Base-by-base conservation (phyloP, 2,888 invertebrate species). In the Hecatera dysodea region DNA sequence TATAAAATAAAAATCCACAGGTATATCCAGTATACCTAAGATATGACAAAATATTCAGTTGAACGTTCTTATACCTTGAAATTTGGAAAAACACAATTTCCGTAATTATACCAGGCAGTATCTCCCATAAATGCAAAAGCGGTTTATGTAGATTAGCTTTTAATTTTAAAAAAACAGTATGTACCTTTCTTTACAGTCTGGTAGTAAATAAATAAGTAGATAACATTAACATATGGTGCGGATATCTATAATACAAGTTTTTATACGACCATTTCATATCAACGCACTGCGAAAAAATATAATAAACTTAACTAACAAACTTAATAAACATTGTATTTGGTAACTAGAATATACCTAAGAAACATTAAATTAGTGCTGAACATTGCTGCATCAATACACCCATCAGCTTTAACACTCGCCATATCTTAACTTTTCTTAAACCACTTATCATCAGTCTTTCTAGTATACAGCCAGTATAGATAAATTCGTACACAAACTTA, bases 371-470 rank as follows among this genome's bases (percentile, higher is more conserved):
- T 19, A 70, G 53, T 70, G 24, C 61, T 62, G 22, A 80, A 62
- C 70, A 66, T 75, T 53, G 56, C 63, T 60, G 48, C 61, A 22
- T 63, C 67, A 61, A 44, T 57, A 27, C 57, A 71, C 59, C 46
- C 67, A 60, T 59, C 48, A 75, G 42, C 64, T 73, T 77, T 73
- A 75, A 74, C 77, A 69, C 68, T 69, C 48, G 53, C 59, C 68
- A 67, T 69, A 80, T 64, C 66, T 61, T 57, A 76, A 74, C 81
- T 78, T 75, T 85, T 83, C 78, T 72, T 78, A 80, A 78, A 81
- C 71, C 44, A 75, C 75, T 68, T 79, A 83, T 84, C 87, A 83
- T 84, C 87, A 87, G 87, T 87, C 86, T 87, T 87, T 77, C 78
- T 75, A 67, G 27, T 59, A 60, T 85, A 86, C 86, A 86, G 86